phyloP scores from a whole-genome alignment of 2,888 invertebrate species.

The Diadegma fenestrale region DNA sequence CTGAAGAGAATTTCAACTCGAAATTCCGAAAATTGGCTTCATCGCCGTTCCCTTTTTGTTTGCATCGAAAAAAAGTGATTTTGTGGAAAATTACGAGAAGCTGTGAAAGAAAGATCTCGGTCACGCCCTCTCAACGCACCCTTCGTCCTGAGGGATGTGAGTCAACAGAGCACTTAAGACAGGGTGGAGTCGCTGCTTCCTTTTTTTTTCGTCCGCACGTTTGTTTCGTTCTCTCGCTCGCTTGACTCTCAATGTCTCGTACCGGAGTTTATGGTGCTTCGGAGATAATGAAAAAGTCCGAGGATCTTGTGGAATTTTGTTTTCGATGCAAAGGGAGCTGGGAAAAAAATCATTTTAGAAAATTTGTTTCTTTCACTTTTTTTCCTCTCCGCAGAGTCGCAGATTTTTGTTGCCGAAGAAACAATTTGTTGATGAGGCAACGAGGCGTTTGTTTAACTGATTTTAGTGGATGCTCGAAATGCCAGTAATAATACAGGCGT shows the following conservation, averaged over 20 bases:
- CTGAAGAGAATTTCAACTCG: too few species aligned
- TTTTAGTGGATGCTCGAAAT: constrained; percentile 7
- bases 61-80: not conserved
- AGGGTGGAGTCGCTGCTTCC: constrained; percentile 73
- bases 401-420: not conserved
- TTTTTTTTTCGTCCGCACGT: constrained; percentile 42
- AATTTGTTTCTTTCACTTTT: not conserved
- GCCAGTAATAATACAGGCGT: constrained; percentile 2
- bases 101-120: constrained; percentile 58
- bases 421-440: constrained; percentile 9
- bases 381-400: too few species aligned
- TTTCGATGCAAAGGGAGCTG: not conserved
- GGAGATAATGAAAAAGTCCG: constrained; percentile 2
- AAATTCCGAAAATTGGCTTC: not conserved
- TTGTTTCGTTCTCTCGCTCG: constrained; percentile 56
- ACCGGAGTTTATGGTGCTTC: not conserved
- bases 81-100: constrained; percentile 12
- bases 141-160: constrained; percentile 79
- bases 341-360: not conserved
- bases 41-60: constrained; percentile 12
- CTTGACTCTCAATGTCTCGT: constrained; percentile 30
- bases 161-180: constrained; percentile 80
- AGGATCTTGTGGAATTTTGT: not conserved
- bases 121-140: constrained; percentile 77
- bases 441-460: not conserved